Evolutionary conservation across 1,140 invertebrate species (phyloP).

Genomic region (Periplaneta americana): DNA sequence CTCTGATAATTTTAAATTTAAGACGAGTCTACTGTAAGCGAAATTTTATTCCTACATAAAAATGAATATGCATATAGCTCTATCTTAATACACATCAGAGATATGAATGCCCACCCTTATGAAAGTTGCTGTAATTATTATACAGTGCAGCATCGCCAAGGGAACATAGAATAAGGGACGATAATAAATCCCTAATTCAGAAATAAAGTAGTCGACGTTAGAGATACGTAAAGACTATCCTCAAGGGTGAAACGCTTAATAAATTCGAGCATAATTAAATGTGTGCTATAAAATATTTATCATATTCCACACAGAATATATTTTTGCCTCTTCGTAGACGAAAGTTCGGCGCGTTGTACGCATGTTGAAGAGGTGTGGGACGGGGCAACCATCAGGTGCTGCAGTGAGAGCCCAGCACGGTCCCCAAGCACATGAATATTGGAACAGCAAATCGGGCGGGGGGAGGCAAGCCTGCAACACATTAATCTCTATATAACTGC

Average conservation of each 20-base stretch:
- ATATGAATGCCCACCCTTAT: background rate
- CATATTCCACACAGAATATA: background rate
- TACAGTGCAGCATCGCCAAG: background rate
- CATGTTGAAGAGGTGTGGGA: background rate
- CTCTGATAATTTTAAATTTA: too few species aligned
- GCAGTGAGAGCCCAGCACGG: background rate
- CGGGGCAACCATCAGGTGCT: background rate
- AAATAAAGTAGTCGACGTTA: background rate
- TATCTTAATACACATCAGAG: background rate
- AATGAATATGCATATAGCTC: too few species aligned
- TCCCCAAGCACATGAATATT: background rate
- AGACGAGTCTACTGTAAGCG: too few species aligned
- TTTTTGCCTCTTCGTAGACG: background rate
- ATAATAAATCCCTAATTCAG: background rate
- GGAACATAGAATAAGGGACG: background rate
- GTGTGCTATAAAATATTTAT: background rate
- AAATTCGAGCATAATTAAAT: background rate
- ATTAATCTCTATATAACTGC: background rate
- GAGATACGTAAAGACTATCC: too few species aligned
- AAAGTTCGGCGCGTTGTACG: background rate
- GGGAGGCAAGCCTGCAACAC: background rate
- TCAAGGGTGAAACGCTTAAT: background rate
- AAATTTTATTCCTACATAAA: too few species aligned
- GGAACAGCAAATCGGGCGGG: background rate
- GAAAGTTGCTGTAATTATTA: background rate